A percentile compares a stretch with the other conserved stretches of the same genome.
Evolutionary conservation across 2,113 vertebrate species (phyloP).

Genomic region (Donacobius atricapilla): DNA sequence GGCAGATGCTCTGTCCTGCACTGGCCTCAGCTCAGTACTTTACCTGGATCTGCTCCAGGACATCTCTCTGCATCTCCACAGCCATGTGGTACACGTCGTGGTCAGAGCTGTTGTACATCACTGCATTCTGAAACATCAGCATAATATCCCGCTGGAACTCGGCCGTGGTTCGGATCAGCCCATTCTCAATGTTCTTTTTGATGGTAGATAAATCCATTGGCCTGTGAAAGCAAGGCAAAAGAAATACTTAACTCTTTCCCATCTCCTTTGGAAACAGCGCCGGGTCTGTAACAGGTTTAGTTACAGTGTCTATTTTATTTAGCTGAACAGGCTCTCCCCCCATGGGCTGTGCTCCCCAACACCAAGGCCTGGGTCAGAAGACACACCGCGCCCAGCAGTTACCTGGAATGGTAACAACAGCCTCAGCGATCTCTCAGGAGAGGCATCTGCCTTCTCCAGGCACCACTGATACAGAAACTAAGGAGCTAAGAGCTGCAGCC

Average conservation of each 20-base stretch:
- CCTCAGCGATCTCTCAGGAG: background rate
- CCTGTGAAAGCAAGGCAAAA: constrained; percentile 63
- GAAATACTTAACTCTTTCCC: background rate
- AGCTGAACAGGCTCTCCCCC: background rate
- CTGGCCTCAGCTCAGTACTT: background rate
- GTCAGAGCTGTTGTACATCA: constrained; percentile 99
- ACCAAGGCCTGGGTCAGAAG: background rate
- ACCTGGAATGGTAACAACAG: background rate
- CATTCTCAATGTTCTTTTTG: constrained; percentile 98
- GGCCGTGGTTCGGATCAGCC: constrained; percentile 94
- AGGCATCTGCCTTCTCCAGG: background rate
- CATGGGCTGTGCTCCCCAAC: background rate
- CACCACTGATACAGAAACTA: background rate
- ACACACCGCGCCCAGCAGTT: background rate
- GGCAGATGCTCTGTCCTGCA: background rate
- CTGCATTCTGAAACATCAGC: constrained; percentile 99
- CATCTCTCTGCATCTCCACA: constrained; percentile 97
- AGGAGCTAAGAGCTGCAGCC: background rate
- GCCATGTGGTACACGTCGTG: constrained; percentile 99
- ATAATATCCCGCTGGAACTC: constrained; percentile 99
- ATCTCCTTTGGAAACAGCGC: background rate
- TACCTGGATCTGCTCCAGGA: constrained; percentile 96
- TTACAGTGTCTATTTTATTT: background rate
- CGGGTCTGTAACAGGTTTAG: background rate
- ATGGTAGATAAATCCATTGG: constrained; percentile 99